phyloP scores from a whole-genome alignment of 2,888 invertebrate species.

The Labia minor region DNA sequence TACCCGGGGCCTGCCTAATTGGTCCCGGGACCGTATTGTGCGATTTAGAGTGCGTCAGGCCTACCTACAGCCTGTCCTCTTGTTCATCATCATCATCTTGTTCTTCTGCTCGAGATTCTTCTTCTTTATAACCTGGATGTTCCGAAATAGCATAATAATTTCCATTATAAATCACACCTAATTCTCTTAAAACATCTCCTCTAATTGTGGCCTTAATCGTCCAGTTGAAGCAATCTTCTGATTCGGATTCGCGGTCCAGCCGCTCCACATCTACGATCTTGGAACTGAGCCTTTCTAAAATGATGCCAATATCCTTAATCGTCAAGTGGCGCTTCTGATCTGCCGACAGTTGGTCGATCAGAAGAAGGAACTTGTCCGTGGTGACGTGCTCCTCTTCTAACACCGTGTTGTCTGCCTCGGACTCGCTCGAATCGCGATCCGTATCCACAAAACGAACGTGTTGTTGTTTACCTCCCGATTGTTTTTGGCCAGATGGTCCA shows the following conservation, averaged over 20 bases:
- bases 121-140: constrained; percentile 86
- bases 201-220: constrained; percentile 91
- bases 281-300: constrained; percentile 80
- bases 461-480: constrained; percentile 23
- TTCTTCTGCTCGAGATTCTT: constrained; percentile 36
- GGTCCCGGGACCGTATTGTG: neutral
- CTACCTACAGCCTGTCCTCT: constrained; percentile 41
- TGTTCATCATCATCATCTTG: constrained; percentile 57
- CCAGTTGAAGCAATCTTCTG: constrained; percentile 92
- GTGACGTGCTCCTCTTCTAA: constrained; percentile 84
- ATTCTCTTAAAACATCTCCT: constrained; percentile 79
- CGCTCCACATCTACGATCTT: constrained; percentile 90
- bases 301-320: constrained; percentile 91
- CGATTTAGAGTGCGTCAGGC: constrained; percentile 15
- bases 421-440: constrained; percentile 80
- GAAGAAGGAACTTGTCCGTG: constrained; percentile 81
- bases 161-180: constrained; percentile 89
- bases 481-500: constrained; percentile 28
- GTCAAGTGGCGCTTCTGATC: constrained; percentile 85
- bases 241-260: constrained; percentile 81
- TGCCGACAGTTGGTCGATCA: constrained; percentile 85
- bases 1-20: neutral
- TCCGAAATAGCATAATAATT: constrained; percentile 92
- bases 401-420: constrained; percentile 86
- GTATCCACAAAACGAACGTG: constrained; percentile 74